These are phyloP conservation scores for Phenganax stokvisi DNA, from an alignment of 92 coral and sea anemone species.

Conservation along the genomic window DNA sequence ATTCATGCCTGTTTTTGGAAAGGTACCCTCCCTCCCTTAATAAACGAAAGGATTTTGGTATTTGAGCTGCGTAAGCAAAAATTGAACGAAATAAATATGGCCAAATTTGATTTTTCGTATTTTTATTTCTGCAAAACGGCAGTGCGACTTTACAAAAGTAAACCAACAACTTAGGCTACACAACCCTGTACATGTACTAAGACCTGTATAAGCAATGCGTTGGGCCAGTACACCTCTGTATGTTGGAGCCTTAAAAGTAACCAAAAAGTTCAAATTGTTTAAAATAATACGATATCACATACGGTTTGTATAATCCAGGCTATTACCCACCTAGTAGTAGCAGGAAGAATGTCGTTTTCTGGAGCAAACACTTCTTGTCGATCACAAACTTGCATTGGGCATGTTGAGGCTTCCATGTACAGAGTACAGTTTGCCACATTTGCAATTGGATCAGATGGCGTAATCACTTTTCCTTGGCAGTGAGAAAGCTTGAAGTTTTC, in stretches of 20 bases:
- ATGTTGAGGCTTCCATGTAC: conserved; percentile 35
- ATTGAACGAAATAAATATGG: background rate
- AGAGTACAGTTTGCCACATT: conserved; percentile 34
- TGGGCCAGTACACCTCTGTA: background rate
- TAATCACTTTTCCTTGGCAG: conserved; percentile 32
- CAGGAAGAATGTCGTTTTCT: conserved; percentile 39
- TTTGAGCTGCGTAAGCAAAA: background rate
- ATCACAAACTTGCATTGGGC: conserved; percentile 28
- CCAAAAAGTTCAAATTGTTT: background rate
- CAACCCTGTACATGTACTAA: background rate
- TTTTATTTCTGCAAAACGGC: background rate
- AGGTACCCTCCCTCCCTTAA: background rate
- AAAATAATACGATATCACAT: background rate
- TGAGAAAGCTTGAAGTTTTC: conserved; percentile 39
- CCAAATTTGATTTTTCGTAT: background rate
- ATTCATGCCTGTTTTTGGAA: background rate
- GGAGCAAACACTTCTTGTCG: conserved; percentile 27
- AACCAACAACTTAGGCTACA: background rate
- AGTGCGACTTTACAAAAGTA: background rate
- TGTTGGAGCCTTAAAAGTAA: background rate
- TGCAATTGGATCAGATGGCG: conserved; percentile 32
- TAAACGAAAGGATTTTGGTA: background rate
- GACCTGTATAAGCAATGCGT: background rate
- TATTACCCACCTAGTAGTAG: conserved; percentile 2
- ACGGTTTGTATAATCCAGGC: background rate